Evolutionary conservation across 2,888 invertebrate genomes (phyloP).

Genomic region (Agrilus biguttatus): DNA sequence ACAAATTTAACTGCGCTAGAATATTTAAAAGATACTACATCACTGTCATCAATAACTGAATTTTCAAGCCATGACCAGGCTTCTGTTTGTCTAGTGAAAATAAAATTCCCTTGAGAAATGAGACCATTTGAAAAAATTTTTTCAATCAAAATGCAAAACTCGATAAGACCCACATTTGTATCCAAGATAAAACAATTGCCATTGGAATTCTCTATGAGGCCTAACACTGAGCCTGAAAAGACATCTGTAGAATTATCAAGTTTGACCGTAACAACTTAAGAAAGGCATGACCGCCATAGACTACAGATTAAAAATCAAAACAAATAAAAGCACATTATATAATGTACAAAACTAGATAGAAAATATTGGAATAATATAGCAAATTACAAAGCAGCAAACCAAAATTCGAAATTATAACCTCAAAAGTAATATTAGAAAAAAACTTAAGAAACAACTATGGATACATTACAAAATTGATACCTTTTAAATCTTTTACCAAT

Average conservation of each 20-base stretch:
- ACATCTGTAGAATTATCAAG: no score
- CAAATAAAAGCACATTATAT: no score
- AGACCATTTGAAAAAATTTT: constrained; percentile 40
- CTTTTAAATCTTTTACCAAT: constrained; percentile 43
- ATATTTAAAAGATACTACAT: constrained; percentile 23
- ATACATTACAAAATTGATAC: constrained; percentile 19
- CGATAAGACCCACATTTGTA: constrained; percentile 30
- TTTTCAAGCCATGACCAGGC: constrained; percentile 42
- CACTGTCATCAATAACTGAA: constrained; percentile 22
- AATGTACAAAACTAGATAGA: no score
- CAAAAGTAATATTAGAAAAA: no score
- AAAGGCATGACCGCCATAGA: no score
- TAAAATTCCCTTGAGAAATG: constrained; percentile 26
- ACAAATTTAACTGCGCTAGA: constrained; percentile 33
- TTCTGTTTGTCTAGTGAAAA: constrained; percentile 30
- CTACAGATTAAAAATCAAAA: no score
- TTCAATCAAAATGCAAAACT: constrained; percentile 40
- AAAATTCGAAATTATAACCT: no score
- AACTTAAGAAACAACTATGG: no score
- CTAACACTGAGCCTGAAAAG: constrained; percentile 27
- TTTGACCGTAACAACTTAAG: no score
- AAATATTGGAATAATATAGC: no score
- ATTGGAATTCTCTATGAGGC: constrained; percentile 25
- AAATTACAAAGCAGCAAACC: no score
- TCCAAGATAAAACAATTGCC: constrained; percentile 29